These are phyloP conservation scores for Agonopterix heracliana DNA, from an alignment of 2,888 invertebrate species.

Conservation along the genomic window DNA sequence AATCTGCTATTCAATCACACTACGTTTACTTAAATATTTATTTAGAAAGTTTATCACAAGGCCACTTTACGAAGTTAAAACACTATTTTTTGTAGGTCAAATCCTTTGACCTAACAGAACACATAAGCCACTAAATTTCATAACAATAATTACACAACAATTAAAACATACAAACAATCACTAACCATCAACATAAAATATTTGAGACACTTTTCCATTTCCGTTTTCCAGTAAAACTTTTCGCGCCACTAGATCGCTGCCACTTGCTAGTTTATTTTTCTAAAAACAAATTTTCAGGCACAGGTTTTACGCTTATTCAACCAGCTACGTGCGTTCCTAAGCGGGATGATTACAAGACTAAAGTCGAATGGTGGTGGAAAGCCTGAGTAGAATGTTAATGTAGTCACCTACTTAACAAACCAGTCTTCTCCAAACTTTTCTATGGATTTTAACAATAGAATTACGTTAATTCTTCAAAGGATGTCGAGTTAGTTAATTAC, in stretches of 20 bases:
- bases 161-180: slow-evolving; percentile 6
- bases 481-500: too few species aligned
- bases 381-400: slow-evolving; percentile 40
- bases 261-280: neutral
- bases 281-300: slow-evolving; percentile 1
- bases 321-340: slow-evolving; percentile 26
- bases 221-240: slow-evolving; percentile 8
- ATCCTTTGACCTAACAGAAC: slow-evolving; percentile 15
- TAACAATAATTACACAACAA: slow-evolving; percentile 13
- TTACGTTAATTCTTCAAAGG: too few species aligned
- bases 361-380: slow-evolving; percentile 18
- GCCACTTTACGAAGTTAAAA: slow-evolving; percentile 1
- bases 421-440: slow-evolving; percentile 4
- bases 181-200: slow-evolving; percentile 30
- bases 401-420: slow-evolving; percentile 27
- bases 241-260: slow-evolving; percentile 12
- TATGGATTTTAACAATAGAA: too few species aligned
- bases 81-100: neutral
- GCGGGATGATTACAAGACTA: slow-evolving; percentile 32
- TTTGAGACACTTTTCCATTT: slow-evolving; percentile 29
- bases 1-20: too few species aligned
- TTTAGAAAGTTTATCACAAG: slow-evolving; percentile 2
- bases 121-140: slow-evolving; percentile 3
- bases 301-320: slow-evolving; percentile 1
- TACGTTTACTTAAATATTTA: too few species aligned